Conservation (phyloP, 2,888 invertebrate genomes). For the Agrotis exclamationis region DNA sequence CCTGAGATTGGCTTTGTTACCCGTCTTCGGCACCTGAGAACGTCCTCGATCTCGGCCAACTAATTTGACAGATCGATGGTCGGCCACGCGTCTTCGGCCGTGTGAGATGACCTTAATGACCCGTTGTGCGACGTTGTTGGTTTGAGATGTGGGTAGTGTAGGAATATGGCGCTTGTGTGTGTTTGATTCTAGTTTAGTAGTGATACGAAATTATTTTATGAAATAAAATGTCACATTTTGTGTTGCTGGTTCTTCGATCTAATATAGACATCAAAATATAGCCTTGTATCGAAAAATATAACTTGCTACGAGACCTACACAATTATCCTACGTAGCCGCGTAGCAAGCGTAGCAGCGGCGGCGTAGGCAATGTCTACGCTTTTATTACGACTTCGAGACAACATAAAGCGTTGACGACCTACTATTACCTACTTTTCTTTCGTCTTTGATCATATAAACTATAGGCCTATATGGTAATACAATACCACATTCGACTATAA, state of each 20-base stretch:
- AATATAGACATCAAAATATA: background rate
- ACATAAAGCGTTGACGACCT: constrained; percentile 38
- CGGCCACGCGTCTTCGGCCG: constrained; percentile 69
- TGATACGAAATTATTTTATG: background rate
- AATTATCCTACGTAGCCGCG: constrained; percentile 11
- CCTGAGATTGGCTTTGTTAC: constrained; percentile 90
- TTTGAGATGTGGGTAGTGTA: constrained; percentile 10
- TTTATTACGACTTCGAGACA: constrained; percentile 45
- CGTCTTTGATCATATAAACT: constrained; percentile 54
- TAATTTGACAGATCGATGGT: constrained; percentile 90
- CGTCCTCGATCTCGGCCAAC: constrained; percentile 79
- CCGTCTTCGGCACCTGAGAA: constrained; percentile 85
- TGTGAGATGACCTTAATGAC: constrained; percentile 83
- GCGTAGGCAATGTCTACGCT: constrained; percentile 31
- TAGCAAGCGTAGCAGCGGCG: constrained; percentile 25
- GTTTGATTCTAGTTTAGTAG: background rate
- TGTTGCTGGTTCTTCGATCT: no score
- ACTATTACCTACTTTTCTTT: constrained; percentile 41
- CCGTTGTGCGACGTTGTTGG: constrained; percentile 54
- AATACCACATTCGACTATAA: constrained; percentile 38
- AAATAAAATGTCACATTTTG: no score
- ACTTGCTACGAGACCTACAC: constrained; percentile 14
- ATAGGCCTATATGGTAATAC: constrained; percentile 36
- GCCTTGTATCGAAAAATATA: background rate
- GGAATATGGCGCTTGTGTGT: background rate